Percentiles rank a stretch among this genome's conserved stretches.
phyloP scores from a whole-genome alignment of 2,797 vertebrate genomes.

The Sternotherus odoratus region DNA sequence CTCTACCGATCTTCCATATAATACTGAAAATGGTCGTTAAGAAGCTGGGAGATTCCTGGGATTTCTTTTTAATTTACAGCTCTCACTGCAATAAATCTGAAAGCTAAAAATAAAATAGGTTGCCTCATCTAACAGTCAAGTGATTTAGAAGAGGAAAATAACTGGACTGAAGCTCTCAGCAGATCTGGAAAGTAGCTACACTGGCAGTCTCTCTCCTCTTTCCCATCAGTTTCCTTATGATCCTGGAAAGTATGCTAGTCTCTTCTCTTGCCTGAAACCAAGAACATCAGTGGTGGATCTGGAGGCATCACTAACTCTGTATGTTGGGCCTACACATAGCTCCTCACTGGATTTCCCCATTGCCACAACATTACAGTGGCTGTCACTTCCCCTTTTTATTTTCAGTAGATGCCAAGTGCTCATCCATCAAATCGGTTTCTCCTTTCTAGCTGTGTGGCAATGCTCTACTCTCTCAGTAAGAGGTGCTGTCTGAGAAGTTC shows the following conservation, averaged over 20 bases:
- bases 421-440: not conserved
- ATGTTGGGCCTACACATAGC: not conserved
- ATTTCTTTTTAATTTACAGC: not conserved
- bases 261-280: not conserved
- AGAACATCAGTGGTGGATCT: not conserved
- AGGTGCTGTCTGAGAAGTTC: not conserved
- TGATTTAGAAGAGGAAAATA: constrained; percentile 69
- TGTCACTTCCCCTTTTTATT: not conserved
- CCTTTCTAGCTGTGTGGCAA: not conserved
- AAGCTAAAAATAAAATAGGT: constrained; percentile 62
- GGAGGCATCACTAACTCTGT: not conserved
- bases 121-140: constrained; percentile 58
- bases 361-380: not conserved
- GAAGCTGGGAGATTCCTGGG: not conserved
- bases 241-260: not conserved
- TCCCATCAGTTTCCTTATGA: not conserved
- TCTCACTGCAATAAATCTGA: not conserved
- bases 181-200: constrained; percentile 40
- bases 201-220: constrained; percentile 24
- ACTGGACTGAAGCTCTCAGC: constrained; percentile 38
- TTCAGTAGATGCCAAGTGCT: not conserved
- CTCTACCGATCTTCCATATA: not conserved
- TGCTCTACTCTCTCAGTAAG: not conserved
- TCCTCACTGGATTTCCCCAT: not conserved
- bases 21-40: not conserved